Percentiles rank a stretch among this genome's conserved stretches.
Evolutionary conservation across 1,140 invertebrate genomes (phyloP).

Genomic region (Trichomalopsis sarcophagae): DNA sequence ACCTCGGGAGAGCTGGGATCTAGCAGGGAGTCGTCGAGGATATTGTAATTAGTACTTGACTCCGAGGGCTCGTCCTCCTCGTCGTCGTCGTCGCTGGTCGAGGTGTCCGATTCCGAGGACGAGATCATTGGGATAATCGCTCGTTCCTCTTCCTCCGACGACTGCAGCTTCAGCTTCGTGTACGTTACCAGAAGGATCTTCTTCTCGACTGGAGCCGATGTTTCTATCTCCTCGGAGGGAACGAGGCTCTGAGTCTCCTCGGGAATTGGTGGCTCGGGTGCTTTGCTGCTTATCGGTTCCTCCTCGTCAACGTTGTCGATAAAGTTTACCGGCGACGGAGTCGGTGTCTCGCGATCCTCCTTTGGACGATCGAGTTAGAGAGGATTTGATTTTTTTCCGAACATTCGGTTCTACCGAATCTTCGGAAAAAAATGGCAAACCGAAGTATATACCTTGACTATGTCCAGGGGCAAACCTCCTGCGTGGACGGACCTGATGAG

Average conservation of each 20-base stretch:
- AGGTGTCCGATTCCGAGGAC: slow-evolving; percentile 68
- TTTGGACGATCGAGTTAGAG: slow-evolving; percentile 20
- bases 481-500: slow-evolving; percentile 80
- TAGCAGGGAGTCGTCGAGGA: slow-evolving; percentile 62
- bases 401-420: not conserved
- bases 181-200: not conserved
- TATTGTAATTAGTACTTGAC: slow-evolving; percentile 68
- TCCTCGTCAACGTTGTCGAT: slow-evolving; percentile 53
- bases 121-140: slow-evolving; percentile 62
- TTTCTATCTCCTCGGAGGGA: slow-evolving; percentile 20
- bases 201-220: slow-evolving; percentile 23
- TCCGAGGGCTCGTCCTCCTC: slow-evolving; percentile 63
- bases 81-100: slow-evolving; percentile 57
- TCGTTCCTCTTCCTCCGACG: not conserved
- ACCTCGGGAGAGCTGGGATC: slow-evolving; percentile 52
- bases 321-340: slow-evolving; percentile 63
- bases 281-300: not conserved
- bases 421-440: not conserved
- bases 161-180: slow-evolving; percentile 14
- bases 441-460: slow-evolving; percentile 65
- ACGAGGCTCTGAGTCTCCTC: slow-evolving; percentile 35
- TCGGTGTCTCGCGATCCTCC: slow-evolving; percentile 75
- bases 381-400: not conserved
- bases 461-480: slow-evolving; percentile 74
- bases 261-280: not conserved